Conservation (phyloP, 2,797 vertebrate species). For the Pseudomugil gertrudae region DNA sequence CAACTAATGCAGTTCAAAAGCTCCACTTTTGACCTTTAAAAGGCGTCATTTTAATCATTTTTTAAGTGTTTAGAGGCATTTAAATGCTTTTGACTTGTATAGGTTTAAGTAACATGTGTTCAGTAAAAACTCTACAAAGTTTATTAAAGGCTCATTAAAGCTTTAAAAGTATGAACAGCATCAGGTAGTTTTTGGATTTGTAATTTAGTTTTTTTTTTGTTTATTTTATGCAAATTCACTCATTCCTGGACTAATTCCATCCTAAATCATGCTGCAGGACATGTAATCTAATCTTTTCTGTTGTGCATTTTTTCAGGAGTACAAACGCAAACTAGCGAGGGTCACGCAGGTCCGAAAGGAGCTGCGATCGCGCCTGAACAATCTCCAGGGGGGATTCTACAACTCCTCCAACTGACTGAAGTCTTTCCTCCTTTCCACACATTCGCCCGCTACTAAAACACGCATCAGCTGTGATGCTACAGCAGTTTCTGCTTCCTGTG, state of each 20-base stretch:
- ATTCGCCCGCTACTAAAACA: constrained; percentile 40
- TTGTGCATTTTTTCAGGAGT: constrained; percentile 87
- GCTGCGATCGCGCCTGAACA: constrained; percentile 92
- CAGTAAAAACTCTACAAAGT: too few species aligned
- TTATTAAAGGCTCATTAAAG: too few species aligned
- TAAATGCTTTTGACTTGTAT: background rate
- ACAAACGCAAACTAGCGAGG: constrained; percentile 94
- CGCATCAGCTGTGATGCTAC: constrained; percentile 38
- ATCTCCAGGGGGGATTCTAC: constrained; percentile 91
- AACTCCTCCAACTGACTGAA: constrained; percentile 85
- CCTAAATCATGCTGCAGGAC: background rate
- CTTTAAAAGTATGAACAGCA: too few species aligned
- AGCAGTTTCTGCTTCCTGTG: constrained; percentile 44
- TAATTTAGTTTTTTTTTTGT: background rate
- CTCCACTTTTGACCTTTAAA: too few species aligned
- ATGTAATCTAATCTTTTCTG: constrained; percentile 42
- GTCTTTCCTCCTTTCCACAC: background rate
- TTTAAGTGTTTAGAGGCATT: background rate
- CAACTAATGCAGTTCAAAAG: too few species aligned
- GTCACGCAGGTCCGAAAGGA: constrained; percentile 97
- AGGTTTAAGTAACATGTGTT: background rate
- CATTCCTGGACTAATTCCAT: too few species aligned
- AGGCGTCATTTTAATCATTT: too few species aligned
- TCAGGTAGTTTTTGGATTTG: background rate
- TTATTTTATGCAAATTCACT: background rate